Evolutionary conservation across 2,797 vertebrate species (phyloP), one percentile per base, ranked within the genome.

Genomic region (Onychomys arenicola): DNA sequence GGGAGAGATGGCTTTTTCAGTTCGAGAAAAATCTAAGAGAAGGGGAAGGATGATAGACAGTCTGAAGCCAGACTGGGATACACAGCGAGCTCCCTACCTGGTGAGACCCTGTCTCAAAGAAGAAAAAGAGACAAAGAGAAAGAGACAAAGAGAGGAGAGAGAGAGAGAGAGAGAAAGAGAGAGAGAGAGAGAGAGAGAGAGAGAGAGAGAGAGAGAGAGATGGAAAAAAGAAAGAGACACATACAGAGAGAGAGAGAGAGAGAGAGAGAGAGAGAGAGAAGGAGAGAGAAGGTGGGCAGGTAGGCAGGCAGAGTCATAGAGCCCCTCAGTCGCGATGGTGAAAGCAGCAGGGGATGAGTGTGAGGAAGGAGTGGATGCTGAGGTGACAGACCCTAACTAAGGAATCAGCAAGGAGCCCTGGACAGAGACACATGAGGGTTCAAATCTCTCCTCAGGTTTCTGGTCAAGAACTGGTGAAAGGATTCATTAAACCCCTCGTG

Each of bases 241-340:
- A 63, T 23, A 49, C 14, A 77, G 11, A 34, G 29, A 13, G 16
- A 52, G 52, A 52, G 12, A 52, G 52, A 52, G 52, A 52, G 13
- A 14, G 52, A 14, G 49, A 52, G 49, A 52, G 49, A 52, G 49
- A 52, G 49, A 52, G 49, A 52, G 49, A 12, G 11, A 13, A 5
- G 8, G 46, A 49, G 46, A 49, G 49, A 12, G 49, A 12, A 5
- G 78, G 25, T 5, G 1, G 37, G 10, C 5, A 0, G 40, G 13
- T 23, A 27, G 73, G 11, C 21, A n/a, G 49, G 52, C 4, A 21
- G 57, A 84, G 9, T 25, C 10, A 49, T 1, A 10, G 27, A 65
- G 29, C 0, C 10, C 40, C 13, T 59, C 32, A 52, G 49, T 27
- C 40, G 8, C 40, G 49, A 1, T 49, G 2, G 3, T 9, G 32